These are phyloP conservation scores for Volucella inanis DNA, from an alignment of 2,888 invertebrate genomes.

Conservation along the genomic window DNA sequence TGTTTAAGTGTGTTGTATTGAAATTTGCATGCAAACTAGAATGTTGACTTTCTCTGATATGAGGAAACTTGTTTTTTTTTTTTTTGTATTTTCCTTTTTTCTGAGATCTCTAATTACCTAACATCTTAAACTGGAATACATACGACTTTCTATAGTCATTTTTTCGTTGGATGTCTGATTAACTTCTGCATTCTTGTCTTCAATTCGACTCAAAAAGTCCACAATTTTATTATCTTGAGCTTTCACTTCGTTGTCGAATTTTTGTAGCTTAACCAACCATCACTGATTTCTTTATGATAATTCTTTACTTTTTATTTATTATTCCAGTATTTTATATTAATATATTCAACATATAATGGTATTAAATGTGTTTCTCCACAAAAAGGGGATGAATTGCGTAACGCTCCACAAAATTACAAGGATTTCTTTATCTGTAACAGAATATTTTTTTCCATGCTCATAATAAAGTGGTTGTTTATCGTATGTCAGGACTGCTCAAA, in stretches of 20 bases:
- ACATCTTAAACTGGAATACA: background rate
- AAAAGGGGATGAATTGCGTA: too few relatives aligned
- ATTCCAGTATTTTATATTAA: background rate
- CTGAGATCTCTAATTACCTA: background rate
- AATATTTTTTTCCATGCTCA: background rate
- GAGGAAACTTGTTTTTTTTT: slow-evolving; percentile 8
- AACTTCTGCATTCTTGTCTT: background rate
- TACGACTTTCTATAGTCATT: background rate
- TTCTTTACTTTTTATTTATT: background rate
- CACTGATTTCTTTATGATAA: background rate
- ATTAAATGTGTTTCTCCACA: too few relatives aligned
- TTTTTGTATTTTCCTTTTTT: background rate
- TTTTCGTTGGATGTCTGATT: background rate
- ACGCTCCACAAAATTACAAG: too few relatives aligned
- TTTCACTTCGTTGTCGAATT: background rate
- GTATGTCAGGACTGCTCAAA: background rate
- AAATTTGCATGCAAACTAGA: background rate
- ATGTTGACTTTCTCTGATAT: slow-evolving; percentile 7
- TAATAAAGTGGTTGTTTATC: background rate
- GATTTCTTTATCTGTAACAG: background rate
- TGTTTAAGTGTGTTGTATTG: slow-evolving; percentile 11
- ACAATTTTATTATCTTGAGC: background rate
- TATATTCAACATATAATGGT: too few relatives aligned
- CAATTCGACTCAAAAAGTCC: background rate
- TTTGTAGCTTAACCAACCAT: background rate